These are phyloP conservation scores for Naja naja DNA, from an alignment of 2,113 vertebrate species.

Conservation along the genomic window DNA sequence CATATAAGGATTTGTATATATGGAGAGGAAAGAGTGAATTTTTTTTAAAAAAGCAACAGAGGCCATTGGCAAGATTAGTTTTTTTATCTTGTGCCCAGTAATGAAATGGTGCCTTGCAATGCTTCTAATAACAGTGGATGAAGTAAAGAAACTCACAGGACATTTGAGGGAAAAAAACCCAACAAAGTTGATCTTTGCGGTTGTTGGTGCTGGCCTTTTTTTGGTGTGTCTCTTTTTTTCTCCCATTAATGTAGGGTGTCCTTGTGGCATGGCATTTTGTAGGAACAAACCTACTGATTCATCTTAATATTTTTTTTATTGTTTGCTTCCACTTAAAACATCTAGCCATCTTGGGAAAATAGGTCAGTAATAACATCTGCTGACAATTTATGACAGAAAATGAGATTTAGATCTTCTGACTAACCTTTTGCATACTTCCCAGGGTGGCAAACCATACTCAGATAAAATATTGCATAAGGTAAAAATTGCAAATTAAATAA, in stretches of 20 bases:
- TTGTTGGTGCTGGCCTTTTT: background rate
- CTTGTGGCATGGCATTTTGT: background rate
- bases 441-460: background rate
- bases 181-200: background rate
- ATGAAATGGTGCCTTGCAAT: no score
- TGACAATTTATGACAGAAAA: background rate
- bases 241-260: background rate
- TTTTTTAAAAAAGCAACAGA: no score
- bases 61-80: no score
- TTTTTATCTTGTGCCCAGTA: no score
- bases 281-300: background rate
- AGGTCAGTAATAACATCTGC: background rate
- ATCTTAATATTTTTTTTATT: background rate
- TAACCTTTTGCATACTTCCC: background rate
- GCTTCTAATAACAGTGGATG: background rate
- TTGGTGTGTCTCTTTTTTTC: background rate
- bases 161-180: background rate
- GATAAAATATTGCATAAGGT: background rate
- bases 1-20: no score
- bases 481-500: background rate
- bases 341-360: background rate
- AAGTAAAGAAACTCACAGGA: background rate
- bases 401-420: background rate
- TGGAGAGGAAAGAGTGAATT: no score
- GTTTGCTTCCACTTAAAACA: background rate